Percentiles rank a stretch among this genome's conserved stretches.
phyloP scores from a whole-genome alignment of 2,113 vertebrate species.

The rat (Rattus norvegicus) region GRCr8 NC_086032.1:55911001-55911500 shows the following conservation, averaged over 20 bases:
- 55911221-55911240: neutral
- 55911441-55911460: neutral
- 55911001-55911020: too few species aligned
- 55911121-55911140: neutral
- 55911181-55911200: neutral
- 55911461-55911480: neutral
- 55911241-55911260: neutral
- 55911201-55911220: neutral
- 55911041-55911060: too few species aligned
- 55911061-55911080: neutral
- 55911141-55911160: neutral
- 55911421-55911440: too few species aligned
- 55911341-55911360: neutral
- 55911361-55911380: neutral
- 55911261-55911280: neutral
- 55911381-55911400: neutral
- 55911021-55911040: too few species aligned
- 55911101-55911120: neutral
- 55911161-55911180: neutral
- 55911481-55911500: neutral
- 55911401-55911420: too few species aligned
- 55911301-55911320: neutral
- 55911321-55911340: neutral
- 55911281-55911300: neutral
- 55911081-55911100: neutral